Base-by-base conservation (phyloP, 2,797 vertebrate genomes). In the Neoniphon sammara region DNA sequence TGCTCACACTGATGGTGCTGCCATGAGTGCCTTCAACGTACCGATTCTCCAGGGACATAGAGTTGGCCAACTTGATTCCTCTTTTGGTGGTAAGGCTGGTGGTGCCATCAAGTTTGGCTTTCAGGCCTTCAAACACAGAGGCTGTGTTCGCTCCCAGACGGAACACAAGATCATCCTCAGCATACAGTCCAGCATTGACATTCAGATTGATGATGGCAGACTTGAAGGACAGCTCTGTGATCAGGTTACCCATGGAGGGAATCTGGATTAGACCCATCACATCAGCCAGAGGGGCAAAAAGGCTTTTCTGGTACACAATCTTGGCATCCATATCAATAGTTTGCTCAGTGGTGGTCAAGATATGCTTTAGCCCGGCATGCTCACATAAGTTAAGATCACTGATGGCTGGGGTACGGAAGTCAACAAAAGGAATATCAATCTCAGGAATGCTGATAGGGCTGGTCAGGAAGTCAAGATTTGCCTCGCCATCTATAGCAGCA, bases 141-240 rank as follows among this genome's bases (percentile, higher is more conserved):
- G 91, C 89, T 21, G 95, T 94, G 0, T 89, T 93, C 44, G 93
- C 86, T 73, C 91, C 88, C 58, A 96, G 85, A 42, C 90, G 93
- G 72, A 93, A 91, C 47, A 94, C 87, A 46, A 95, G 88, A 72
- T 96, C 94, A 59, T 95, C 92, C 54, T 95, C 94, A 77, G 94
- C 94, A 77, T 94, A 93, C 61, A 97, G 77, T n/a, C 92, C 93
- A 5, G 91, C 87, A 78, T 93, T 95, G 64, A 92, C 90, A 80
- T 89, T 92, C 65, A 97, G 73, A 53, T 93, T 95, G 65, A 97
- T 91, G 39, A 95, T 75, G 63, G 92, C 93, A 61, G 95, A 96
- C 88, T 96, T 97, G 75, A 97, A 95, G 57, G 95, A 95, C 77
- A 95, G 93, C 25, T 96, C 95, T 4, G 88, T 96, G 59, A 93